A percentile compares a stretch with the other conserved stretches of the same genome.
phyloP scores from a whole-genome alignment of 2,797 vertebrate species.

The Chelidonichthys spinosus region DNA sequence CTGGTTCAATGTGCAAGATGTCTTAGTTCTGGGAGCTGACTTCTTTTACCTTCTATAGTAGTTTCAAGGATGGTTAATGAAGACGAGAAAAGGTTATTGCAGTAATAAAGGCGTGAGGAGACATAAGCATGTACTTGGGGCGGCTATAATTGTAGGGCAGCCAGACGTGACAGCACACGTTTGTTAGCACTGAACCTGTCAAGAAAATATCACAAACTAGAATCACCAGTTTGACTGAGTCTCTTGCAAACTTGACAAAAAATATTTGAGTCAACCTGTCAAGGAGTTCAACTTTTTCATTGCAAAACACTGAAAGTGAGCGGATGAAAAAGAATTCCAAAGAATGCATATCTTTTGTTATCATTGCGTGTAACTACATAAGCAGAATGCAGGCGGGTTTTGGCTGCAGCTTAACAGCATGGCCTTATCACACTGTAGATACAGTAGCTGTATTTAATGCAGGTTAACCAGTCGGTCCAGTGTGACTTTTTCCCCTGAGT shows the following conservation, averaged over 20 bases:
- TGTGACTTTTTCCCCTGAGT: conserved; percentile 17
- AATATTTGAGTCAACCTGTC: no score
- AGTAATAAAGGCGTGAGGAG: no score
- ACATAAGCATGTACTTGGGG: no score
- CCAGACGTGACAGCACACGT: neutral
- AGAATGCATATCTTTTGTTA: neutral
- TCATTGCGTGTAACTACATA: neutral
- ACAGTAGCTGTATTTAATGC: neutral
- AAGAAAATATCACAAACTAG: conserved; percentile 1
- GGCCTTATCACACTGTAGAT: neutral
- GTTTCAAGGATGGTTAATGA: no score
- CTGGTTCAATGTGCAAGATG: no score
- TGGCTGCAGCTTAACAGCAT: neutral
- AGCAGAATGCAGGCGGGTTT: neutral
- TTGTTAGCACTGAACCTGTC: neutral
- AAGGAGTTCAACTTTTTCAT: no score
- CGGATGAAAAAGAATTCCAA: neutral
- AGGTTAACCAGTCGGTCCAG: conserved; percentile 43
- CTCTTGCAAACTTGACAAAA: neutral
- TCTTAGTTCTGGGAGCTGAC: no score
- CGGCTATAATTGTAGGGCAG: neutral
- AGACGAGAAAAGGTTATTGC: no score
- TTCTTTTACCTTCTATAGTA: no score
- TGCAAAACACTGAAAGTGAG: neutral
- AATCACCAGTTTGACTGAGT: neutral